phyloP scores from a whole-genome alignment of 2,797 vertebrate species.

The Crax fasciolata region DNA sequence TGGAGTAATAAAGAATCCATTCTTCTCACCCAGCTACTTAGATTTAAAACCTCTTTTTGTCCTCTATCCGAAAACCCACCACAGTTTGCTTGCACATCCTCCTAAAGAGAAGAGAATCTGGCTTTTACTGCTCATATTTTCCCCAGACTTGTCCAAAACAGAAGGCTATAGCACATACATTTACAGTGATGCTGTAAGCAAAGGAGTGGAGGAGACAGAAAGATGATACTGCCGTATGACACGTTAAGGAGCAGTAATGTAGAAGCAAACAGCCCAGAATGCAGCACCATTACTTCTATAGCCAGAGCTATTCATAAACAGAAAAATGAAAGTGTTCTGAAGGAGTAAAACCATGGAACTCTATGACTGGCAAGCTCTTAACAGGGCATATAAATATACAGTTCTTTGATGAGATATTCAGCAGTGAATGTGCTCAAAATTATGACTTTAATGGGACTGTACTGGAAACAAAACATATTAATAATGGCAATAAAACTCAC shows the following conservation, averaged over 20 bases:
- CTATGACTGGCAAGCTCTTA: background rate
- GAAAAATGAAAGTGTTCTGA: constrained; percentile 25
- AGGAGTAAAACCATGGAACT: background rate
- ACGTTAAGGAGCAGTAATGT: background rate
- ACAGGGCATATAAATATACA: background rate
- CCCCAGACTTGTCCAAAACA: background rate
- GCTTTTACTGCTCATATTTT: background rate
- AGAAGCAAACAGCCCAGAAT: background rate
- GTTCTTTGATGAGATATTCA: constrained; percentile 1
- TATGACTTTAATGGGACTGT: constrained; percentile 12
- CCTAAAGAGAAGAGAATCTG: background rate
- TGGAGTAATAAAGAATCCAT: background rate
- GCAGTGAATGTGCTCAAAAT: background rate
- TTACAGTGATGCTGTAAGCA: background rate
- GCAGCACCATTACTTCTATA: background rate
- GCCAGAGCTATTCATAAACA: constrained; percentile 22
- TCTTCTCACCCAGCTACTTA: background rate
- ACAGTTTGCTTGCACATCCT: background rate
- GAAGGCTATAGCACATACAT: constrained; percentile 17
- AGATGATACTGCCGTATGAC: background rate
- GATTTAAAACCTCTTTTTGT: constrained; percentile 6
- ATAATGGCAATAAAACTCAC: constrained; percentile 29
- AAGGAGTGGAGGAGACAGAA: constrained; percentile 11
- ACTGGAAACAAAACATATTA: constrained; percentile 29
- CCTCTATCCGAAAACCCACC: background rate